These are phyloP conservation scores for Coryphaenoides rupestris DNA, from an alignment of 2,113 vertebrate genomes.

Conservation along the genomic window DNA sequence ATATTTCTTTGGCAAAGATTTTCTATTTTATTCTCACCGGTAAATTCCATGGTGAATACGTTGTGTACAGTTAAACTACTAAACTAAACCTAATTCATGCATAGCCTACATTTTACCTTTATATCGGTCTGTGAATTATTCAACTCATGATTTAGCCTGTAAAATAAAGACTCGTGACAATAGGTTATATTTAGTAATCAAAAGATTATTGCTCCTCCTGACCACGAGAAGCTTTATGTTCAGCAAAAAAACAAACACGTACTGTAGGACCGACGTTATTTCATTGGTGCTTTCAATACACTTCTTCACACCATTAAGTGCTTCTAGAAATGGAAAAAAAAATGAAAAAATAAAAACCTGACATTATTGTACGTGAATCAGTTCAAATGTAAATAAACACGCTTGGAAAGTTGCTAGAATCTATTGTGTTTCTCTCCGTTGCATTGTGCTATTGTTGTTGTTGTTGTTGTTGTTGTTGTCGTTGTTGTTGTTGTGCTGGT, in stretches of 20 bases:
- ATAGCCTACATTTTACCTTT: no score
- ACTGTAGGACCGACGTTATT: slow-evolving; percentile 41
- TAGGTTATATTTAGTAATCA: no score
- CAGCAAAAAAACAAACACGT: no score
- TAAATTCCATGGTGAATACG: no score
- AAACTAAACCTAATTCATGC: no score
- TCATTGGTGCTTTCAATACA: slow-evolving; percentile 62
- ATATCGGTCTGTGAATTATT: no score
- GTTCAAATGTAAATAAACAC: slow-evolving; percentile 70
- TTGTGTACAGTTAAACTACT: background rate
- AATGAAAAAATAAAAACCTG: slow-evolving; percentile 20
- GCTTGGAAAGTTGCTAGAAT: slow-evolving; percentile 30
- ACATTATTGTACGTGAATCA: slow-evolving; percentile 53
- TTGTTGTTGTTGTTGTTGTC: slow-evolving; percentile 7
- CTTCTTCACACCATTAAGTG: slow-evolving; percentile 59
- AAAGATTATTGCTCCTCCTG: no score
- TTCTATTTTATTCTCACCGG: no score
- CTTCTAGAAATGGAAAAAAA: slow-evolving; percentile 48
- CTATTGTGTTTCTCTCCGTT: slow-evolving; percentile 1
- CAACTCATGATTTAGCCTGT: no score
- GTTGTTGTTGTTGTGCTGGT: slow-evolving; percentile 4
- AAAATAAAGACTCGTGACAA: no score
- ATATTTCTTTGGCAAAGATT: no score
- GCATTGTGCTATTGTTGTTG: background rate
- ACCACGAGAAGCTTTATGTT: no score